Conservation (phyloP, 1,140 invertebrate genomes). For the Drosophila kurseongensis region DNA sequence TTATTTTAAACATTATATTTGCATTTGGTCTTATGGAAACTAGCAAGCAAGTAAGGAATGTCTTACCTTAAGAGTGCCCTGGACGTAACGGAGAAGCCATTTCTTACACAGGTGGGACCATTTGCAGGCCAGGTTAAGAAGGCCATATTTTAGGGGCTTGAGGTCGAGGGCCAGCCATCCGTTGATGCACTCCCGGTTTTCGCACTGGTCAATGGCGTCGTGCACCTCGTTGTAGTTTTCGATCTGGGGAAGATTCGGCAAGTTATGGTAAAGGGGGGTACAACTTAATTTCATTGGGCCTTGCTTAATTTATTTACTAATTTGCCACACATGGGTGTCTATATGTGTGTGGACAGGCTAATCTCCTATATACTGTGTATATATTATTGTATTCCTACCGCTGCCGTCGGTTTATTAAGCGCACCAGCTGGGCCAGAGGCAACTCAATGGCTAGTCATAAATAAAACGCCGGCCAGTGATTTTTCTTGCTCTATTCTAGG, state of each 20-base stretch:
- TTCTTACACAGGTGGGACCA: conserved; percentile 91
- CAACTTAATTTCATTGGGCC: no score
- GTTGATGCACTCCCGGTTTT: conserved; percentile 85
- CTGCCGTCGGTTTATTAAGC: conserved; percentile 61
- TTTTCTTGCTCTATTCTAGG: conserved; percentile 37
- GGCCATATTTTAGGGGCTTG: conserved; percentile 88
- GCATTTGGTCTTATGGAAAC: no score
- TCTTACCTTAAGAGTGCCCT: conserved; percentile 84
- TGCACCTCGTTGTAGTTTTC: conserved; percentile 80
- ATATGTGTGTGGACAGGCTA: conserved; percentile 9
- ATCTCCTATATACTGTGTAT: conserved; percentile 4
- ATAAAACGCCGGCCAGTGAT: conserved; percentile 75
- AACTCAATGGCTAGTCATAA: conserved; percentile 75
- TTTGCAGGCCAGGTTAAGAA: conserved; percentile 89
- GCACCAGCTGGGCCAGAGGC: conserved; percentile 71
- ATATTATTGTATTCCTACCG: conserved; percentile 31
- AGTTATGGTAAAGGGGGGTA: no score
- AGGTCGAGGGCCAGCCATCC: conserved; percentile 89
- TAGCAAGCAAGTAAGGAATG: no score
- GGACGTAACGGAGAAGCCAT: conserved; percentile 89
- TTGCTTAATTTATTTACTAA: conserved; percentile 73
- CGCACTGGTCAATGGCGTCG: conserved; percentile 70
- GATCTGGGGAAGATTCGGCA: conserved; percentile 54
- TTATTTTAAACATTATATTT: no score
- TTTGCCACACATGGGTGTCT: conserved; percentile 53